phyloP scores from a whole-genome alignment of 2,113 vertebrate species.

The Pteropus alecto region DNA sequence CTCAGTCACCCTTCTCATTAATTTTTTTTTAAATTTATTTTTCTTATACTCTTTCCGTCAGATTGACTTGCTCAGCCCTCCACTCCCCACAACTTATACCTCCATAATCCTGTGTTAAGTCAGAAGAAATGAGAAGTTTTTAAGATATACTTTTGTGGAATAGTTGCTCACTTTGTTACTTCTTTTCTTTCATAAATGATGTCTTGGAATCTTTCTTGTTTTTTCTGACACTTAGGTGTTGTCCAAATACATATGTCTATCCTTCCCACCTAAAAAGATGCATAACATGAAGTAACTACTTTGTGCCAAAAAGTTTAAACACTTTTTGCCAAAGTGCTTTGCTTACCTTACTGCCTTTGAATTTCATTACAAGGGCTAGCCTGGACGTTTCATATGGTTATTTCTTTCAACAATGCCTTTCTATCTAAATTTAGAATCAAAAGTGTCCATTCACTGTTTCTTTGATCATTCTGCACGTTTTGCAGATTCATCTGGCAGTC shows the following conservation, averaged over 20 bases:
- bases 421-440: background rate
- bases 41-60: background rate
- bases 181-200: background rate
- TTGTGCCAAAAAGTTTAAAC: background rate
- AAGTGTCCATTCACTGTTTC: background rate
- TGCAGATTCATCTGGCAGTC: background rate
- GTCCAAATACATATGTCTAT: background rate
- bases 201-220: background rate
- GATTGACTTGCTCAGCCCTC: background rate
- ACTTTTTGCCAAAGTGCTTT: background rate
- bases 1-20: background rate
- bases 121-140: background rate
- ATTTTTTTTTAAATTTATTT: background rate
- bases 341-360: background rate
- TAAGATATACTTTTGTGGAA: background rate
- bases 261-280: background rate
- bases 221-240: background rate
- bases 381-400: background rate
- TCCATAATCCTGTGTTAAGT: background rate
- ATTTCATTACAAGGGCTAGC: background rate
- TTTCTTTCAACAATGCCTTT: background rate
- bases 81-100: fast-evolving
- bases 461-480: conserved; percentile 10
- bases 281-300: background rate
- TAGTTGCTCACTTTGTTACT: background rate